These are phyloP conservation scores for Maccullochella peelii DNA, from an alignment of 2,113 vertebrate genomes.

Conservation along the genomic window DNA sequence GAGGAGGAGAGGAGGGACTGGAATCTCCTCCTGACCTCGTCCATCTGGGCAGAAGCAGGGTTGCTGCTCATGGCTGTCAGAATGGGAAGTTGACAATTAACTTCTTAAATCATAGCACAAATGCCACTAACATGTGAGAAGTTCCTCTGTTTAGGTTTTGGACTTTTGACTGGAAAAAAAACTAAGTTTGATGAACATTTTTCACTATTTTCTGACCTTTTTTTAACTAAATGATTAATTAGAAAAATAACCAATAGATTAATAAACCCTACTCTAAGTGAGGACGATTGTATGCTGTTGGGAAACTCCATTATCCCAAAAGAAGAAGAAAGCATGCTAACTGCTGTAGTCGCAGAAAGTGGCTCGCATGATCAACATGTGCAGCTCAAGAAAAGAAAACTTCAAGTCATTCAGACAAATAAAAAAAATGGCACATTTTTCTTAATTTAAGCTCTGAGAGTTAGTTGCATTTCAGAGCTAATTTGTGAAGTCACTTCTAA, in stretches of 20 bases:
- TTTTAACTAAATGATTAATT: neutral
- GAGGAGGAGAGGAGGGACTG: slow-evolving; percentile 64
- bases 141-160: neutral
- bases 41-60: slow-evolving; percentile 47
- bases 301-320: neutral
- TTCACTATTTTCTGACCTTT: neutral
- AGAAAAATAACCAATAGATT: neutral
- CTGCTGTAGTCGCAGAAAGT: neutral
- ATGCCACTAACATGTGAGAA: neutral
- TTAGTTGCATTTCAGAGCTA: no score
- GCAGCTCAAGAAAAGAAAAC: no score
- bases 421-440: no score
- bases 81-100: fast-evolving
- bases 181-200: neutral
- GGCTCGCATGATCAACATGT: no score
- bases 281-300: neutral
- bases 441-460: no score
- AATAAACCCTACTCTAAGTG: neutral
- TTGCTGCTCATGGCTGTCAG: slow-evolving; percentile 51
- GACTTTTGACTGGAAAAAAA: no score
- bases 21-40: slow-evolving; percentile 70
- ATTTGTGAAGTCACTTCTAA: no score
- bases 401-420: no score
- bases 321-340: neutral
- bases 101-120: neutral